phyloP scores from a whole-genome alignment of 1,140 invertebrate genomes.

The Scaptomyza montana region DNA sequence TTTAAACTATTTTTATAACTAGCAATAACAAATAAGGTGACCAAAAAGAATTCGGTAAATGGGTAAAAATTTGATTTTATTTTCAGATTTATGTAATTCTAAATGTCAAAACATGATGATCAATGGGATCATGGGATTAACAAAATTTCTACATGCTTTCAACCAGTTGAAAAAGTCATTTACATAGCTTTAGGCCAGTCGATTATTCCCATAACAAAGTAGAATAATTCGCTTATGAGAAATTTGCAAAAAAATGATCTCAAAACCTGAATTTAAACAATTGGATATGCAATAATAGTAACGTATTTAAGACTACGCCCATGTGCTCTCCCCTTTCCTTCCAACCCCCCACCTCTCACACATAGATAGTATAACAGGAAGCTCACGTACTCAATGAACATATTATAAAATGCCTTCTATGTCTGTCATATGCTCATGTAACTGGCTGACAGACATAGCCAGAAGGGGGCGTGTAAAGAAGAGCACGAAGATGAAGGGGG shows the following conservation, averaged over 20 bases:
- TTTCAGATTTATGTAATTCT: no score
- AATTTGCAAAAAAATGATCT: background rate
- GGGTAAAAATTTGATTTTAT: no score
- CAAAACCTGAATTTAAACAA: background rate
- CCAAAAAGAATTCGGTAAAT: no score
- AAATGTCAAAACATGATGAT: no score
- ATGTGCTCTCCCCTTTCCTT: background rate
- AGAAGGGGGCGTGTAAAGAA: background rate
- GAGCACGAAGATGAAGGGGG: conserved; percentile 1
- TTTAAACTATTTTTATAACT: no score
- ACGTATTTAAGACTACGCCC: conserved; percentile 4
- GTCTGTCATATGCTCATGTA: conserved; percentile 69
- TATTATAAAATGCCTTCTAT: conserved; percentile 78
- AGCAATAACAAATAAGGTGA: no score
- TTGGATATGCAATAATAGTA: background rate
- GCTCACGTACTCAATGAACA: conserved; percentile 73
- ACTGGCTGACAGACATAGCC: conserved; percentile 53
- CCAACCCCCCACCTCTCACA: background rate
- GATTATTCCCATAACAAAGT: no score
- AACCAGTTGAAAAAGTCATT: background rate
- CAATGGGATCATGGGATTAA: no score
- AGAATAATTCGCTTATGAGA: no score
- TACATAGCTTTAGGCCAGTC: no score
- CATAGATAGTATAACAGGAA: conserved; percentile 25
- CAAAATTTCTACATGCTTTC: no score